Evolutionary conservation across 1,140 invertebrate species (phyloP), one percentile per base, ranked within the genome.

Genomic region (Panulirus ornatus): DNA sequence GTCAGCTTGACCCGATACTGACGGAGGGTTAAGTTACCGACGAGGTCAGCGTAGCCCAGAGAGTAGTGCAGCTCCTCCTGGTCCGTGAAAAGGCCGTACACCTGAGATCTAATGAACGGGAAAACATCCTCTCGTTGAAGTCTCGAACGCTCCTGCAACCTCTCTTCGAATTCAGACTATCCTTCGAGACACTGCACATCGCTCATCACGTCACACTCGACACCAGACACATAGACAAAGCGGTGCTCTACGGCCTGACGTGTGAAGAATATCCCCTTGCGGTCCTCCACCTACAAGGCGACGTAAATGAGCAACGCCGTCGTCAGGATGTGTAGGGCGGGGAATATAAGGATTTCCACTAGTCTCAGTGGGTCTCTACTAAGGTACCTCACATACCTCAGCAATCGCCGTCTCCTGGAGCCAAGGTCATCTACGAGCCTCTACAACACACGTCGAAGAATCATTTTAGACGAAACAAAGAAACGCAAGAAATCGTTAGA

Each of bases 21-120:
- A 14, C 79, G 51, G 9, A 83, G 3, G 6, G 79, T 83, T 6
- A 83, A n/a, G 34, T 83, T 66, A 9, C 79, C 79, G 5, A 83
- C 79, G 9, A 83, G 58, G 51, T 83, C 79, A 22, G 9, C 22
- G 54, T 83, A 63, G 16, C 38, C 51, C 51, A 83, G 34, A 22
- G 9, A 5, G 19, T 54, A 34, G 0, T 2, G 0, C 30, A 51
- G 5, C 30, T n/a, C 2, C 2, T 38, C 16, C 22, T 38, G 11
- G 1, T 83, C 79, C 1, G 54, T 44, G 34, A 63, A 83, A 34
- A 83, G 51, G 2, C 16, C 22, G 9, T 83, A 11, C 16, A 83
- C n/a, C 79, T 83, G 79, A 1, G 16, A 19, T 2, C 38, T 8
- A 1, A 66, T 66, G 54, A 63, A 83, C n/a, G 30, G 27, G 6